phyloP scores from a whole-genome alignment of 2,797 vertebrate genomes.

The Sebastes itinus region DNA sequence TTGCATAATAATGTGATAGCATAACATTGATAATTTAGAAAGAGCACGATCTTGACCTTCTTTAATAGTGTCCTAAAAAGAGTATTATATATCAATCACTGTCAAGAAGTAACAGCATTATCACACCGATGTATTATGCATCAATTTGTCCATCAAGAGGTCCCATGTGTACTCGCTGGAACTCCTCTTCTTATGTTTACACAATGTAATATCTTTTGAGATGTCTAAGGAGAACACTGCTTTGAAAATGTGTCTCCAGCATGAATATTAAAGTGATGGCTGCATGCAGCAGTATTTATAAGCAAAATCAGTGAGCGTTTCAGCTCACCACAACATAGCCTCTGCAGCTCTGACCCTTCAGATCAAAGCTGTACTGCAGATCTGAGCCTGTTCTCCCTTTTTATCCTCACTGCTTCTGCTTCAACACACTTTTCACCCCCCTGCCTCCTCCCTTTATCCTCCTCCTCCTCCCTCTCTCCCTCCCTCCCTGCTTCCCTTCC shows the following conservation, averaged over 20 bases:
- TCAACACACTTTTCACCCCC: not conserved
- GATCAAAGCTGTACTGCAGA: conserved; percentile 68
- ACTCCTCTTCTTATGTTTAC: not conserved
- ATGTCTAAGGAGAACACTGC: not conserved
- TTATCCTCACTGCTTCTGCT: conserved; percentile 40
- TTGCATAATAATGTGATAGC: not conserved
- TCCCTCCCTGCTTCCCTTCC: not conserved
- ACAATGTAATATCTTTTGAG: not conserved
- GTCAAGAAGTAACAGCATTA: not conserved
- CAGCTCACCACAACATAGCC: conserved; percentile 15
- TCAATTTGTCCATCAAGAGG: not conserved
- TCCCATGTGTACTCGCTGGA: not conserved
- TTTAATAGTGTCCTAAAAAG: not conserved
- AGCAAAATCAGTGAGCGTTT: conserved; percentile 21
- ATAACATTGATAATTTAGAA: not conserved
- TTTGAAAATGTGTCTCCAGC: conserved; percentile 6
- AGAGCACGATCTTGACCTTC: not conserved
- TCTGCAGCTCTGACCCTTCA: conserved; percentile 60
- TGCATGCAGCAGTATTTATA: conserved; percentile 12
- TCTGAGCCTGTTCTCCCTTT: conserved; percentile 55
- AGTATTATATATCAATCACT: not conserved
- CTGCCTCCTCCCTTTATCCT: conserved; percentile 6
- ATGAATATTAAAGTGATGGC: not conserved
- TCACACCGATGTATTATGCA: not conserved
- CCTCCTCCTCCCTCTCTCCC: not conserved